Evolutionary conservation across 2,113 vertebrate genomes (phyloP).

Genomic region (Neotragus pygmaeus): DNA sequence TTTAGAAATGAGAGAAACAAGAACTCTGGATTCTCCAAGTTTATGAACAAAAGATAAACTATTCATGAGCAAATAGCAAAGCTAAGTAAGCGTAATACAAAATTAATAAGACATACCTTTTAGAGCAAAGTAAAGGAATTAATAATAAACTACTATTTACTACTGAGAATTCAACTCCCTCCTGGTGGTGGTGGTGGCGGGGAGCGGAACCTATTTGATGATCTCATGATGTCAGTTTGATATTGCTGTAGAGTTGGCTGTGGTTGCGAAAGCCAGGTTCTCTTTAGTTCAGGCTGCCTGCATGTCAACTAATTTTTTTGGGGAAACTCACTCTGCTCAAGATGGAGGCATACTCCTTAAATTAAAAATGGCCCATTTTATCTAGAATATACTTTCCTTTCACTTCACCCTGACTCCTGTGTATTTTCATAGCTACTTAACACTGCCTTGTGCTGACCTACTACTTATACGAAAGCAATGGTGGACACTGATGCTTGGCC

Average conservation of each 20-base stretch:
- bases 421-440: background rate
- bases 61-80: constrained; percentile 74
- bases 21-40: constrained; percentile 49
- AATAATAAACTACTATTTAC: constrained; percentile 72
- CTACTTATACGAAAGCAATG: background rate
- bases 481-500: background rate
- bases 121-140: constrained; percentile 72
- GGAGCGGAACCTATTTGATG: background rate
- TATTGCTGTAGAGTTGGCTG: background rate
- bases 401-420: background rate
- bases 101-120: constrained; percentile 75
- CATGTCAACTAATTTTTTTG: background rate
- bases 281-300: background rate
- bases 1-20: constrained; percentile 47
- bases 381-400: background rate
- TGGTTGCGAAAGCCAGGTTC: background rate
- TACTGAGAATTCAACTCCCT: constrained; percentile 32
- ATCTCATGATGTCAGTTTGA: background rate
- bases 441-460: background rate
- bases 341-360: background rate
- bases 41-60: constrained; percentile 73
- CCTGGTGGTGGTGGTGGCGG: fast-evolving
- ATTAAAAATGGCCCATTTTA: background rate
- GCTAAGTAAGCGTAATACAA: constrained; percentile 73
- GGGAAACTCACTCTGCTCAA: background rate